Base-by-base conservation (phyloP, 2,888 invertebrate genomes). In the Euclidia mi region DNA sequence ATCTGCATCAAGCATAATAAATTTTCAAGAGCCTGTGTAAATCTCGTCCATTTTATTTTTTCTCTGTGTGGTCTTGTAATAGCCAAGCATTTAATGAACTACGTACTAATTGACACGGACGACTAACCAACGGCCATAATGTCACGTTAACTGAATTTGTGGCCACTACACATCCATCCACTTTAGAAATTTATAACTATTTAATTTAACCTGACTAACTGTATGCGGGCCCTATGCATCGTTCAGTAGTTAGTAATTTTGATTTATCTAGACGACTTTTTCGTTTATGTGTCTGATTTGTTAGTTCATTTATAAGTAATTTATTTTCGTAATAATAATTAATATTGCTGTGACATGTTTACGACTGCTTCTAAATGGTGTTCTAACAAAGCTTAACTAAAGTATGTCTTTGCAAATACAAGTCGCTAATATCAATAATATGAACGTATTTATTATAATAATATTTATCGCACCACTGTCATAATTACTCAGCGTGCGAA, bases 21-120 rank as follows among this genome's bases (percentile, higher is more conserved):
- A 40, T 45, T 6, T 62, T 45, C 28, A 49, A 51, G 32, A 37
- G 46, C 12, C 15, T 45, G 3, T 34, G 38, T 56, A 63, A 56
- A 53, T 71, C 71, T 70, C 31, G 32, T 67, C 56, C 28, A 61
- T 65, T 77, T 67, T 66, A 57, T 66, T 65, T 72, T 53, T 64
- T 58, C 37, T 68, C 58, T 69, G 72, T 79, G 76, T 79, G 72
- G 77, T 78, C 81, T 53, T 53, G 38, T 62, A 52, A 66, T 66
- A 61, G 61, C 56, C 56, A 58, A 65, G 63, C 60, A 71, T 78
- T 69, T 79, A 80, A 80, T 71, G 65, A 76, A 82, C 71, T 73
- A 79, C 60, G 76, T 82, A 79, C 87, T 89, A 89, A 89, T 89
- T 89, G 88, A 89, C 88, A 65, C 56, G 76, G 61, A 67, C 71